Percentiles rank a stretch among this genome's conserved stretches.
phyloP scores from a whole-genome alignment of 2,888 invertebrate genomes.

The Eilema caniola region DNA sequence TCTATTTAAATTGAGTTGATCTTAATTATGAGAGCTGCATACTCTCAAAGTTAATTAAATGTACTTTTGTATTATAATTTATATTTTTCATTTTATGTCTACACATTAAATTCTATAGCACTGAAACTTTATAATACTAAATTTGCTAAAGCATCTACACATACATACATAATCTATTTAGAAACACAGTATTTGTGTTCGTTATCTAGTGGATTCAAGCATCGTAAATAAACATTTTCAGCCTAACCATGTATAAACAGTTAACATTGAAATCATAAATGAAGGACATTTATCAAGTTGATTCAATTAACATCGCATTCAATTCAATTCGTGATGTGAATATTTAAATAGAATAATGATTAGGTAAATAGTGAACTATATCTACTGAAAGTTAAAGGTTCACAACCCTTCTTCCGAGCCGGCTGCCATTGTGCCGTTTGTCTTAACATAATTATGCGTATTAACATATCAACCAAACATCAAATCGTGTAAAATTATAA shows the following conservation, averaged over 20 bases:
- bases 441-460: neutral
- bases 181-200: neutral
- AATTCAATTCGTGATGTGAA: slow-evolving; percentile 31
- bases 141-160: neutral
- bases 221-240: slow-evolving; percentile 11
- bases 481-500: too few species aligned
- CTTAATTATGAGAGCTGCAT: too few species aligned
- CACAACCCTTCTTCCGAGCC: slow-evolving; percentile 10
- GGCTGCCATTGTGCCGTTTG: neutral
- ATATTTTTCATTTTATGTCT: too few species aligned
- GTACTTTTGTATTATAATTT: too few species aligned
- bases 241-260: slow-evolving; percentile 12
- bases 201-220: slow-evolving; percentile 3
- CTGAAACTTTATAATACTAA: neutral
- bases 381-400: slow-evolving; percentile 42
- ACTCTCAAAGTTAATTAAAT: too few species aligned
- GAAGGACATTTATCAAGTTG: slow-evolving; percentile 14
- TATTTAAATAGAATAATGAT: slow-evolving; percentile 35
- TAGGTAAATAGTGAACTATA: slow-evolving; percentile 29
- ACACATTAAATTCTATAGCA: neutral
- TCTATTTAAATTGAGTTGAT: too few species aligned
- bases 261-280: slow-evolving; percentile 1
- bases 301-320: slow-evolving; percentile 26
- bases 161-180: neutral
- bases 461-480: neutral